These are phyloP conservation scores for Nanorana parkeri DNA, from an alignment of 2,113 vertebrate species.

Conservation along the genomic window DNA sequence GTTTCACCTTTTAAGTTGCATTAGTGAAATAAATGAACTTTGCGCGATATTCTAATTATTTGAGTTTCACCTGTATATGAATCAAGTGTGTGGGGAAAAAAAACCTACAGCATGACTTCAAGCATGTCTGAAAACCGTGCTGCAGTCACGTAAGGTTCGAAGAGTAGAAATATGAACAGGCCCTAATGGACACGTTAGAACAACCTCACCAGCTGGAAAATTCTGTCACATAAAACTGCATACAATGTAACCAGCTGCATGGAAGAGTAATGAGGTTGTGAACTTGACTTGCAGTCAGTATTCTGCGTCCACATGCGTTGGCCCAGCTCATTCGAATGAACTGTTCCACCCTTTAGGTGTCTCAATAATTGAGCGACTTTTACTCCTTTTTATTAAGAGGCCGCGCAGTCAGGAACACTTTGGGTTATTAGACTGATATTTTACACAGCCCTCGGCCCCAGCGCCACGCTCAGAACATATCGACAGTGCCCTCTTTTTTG, in stretches of 20 bases:
- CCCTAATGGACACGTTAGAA: no score
- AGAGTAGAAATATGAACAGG: no score
- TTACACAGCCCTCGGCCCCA: constrained; percentile 35
- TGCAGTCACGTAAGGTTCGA: no score
- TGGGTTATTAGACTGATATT: constrained; percentile 10
- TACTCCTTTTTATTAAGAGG: background rate
- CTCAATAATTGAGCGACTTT: background rate
- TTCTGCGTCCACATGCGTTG: background rate
- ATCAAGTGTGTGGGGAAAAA: no score
- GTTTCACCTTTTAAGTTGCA: no score
- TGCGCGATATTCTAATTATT: no score
- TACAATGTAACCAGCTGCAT: background rate
- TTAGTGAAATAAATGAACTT: no score
- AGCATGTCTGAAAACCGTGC: no score
- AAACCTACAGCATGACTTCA: no score
- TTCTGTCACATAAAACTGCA: no score
- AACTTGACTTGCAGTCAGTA: background rate
- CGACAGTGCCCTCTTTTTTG: constrained; percentile 26
- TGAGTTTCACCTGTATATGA: no score
- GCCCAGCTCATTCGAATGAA: background rate
- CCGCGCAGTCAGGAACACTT: background rate
- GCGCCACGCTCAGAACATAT: background rate
- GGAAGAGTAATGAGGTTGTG: background rate
- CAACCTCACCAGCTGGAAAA: no score
- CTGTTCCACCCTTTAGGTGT: background rate